Base-by-base conservation (phyloP, 2,113 vertebrate genomes). In the Tychaedon coryphoeus region DNA sequence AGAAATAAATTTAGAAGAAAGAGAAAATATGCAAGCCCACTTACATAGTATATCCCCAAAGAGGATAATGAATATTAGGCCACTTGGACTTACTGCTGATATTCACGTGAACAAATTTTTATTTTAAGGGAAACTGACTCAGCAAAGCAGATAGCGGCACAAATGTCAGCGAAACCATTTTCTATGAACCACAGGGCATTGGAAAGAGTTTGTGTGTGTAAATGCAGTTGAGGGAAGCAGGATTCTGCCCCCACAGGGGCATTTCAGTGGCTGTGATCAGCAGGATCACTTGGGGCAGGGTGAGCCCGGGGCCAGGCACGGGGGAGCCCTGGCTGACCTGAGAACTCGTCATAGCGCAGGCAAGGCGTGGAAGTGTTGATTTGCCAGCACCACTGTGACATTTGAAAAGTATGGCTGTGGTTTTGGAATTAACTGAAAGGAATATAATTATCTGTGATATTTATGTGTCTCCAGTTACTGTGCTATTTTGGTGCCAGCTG, bases 241-340 rank as follows among this genome's bases (percentile, higher is more conserved):
- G 23, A 29, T 2, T 0, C 4, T 33, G 22, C 58, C 38, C 74
- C 81, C 33, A 28, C 5, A 40, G 60, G 60, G 69, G 40, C 42
- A 8, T 56, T 71, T n/a, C 5, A 3, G 26, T 4, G 29, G 16
- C 20, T 85, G 70, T 48, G 58, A 25, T 56, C 22, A 34, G 42
- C 54, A 60, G 56, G 34, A 74, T 19, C 7, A 1, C 43, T 45
- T 23, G 60, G 57, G 60, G 53, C 5, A 60, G 25, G 14, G 25
- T 51, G 61, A 75, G 38, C 17, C 14, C 0, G 1, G 33, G 29
- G 43, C 19, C 38, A 56, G 33, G 20, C 0, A 0, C 40, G 13
- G 17, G 8, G 29, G 6, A 51, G 9, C 74, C 88, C 26, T 31
- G 54, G 23, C 34, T 94, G 64, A 92, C 56, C 61, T 5, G 26